Evolutionary conservation across 2,888 invertebrate genomes (phyloP).

Genomic region (Idaea biselata): DNA sequence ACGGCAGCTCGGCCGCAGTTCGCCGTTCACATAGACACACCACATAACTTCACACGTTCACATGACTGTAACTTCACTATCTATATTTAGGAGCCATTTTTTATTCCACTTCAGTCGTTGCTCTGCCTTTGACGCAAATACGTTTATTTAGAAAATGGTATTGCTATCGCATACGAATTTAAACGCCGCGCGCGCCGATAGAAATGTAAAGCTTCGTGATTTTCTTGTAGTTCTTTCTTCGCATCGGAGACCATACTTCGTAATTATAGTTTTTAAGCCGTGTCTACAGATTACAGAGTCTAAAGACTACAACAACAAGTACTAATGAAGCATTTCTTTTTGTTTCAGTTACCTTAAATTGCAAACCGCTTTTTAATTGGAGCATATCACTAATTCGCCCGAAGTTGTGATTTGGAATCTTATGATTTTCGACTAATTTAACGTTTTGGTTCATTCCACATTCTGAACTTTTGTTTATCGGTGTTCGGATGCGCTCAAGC

Average conservation of each 20-base stretch:
- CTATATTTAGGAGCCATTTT: slow-evolving; percentile 69
- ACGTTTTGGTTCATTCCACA: slow-evolving; percentile 63
- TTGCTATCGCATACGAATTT: slow-evolving; percentile 35
- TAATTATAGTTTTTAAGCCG: too few relatives aligned
- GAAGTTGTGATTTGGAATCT: slow-evolving; percentile 48
- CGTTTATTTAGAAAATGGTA: slow-evolving; percentile 50
- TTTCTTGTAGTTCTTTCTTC: too few relatives aligned
- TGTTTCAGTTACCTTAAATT: slow-evolving; percentile 76
- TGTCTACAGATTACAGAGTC: too few relatives aligned
- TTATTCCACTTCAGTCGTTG: slow-evolving; percentile 65
- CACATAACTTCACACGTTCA: slow-evolving; percentile 48
- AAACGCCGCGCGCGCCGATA: slow-evolving; percentile 17
- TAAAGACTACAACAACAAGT: slow-evolving; percentile 21
- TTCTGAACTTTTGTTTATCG: slow-evolving; percentile 67
- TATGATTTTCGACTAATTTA: slow-evolving; percentile 71
- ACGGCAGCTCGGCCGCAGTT: slow-evolving; percentile 23
- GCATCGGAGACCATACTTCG: too few relatives aligned
- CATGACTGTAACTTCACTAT: slow-evolving; percentile 65
- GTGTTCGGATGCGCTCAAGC: slow-evolving; percentile 71
- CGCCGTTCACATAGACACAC: slow-evolving; percentile 33
- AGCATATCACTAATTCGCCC: slow-evolving; percentile 66
- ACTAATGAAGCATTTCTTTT: slow-evolving; percentile 45
- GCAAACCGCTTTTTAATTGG: slow-evolving; percentile 56
- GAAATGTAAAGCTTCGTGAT: too few relatives aligned
- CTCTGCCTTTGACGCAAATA: slow-evolving; percentile 61